phyloP scores from a whole-genome alignment of 2,113 vertebrate species.

The Craseonycteris thonglongyai region DNA sequence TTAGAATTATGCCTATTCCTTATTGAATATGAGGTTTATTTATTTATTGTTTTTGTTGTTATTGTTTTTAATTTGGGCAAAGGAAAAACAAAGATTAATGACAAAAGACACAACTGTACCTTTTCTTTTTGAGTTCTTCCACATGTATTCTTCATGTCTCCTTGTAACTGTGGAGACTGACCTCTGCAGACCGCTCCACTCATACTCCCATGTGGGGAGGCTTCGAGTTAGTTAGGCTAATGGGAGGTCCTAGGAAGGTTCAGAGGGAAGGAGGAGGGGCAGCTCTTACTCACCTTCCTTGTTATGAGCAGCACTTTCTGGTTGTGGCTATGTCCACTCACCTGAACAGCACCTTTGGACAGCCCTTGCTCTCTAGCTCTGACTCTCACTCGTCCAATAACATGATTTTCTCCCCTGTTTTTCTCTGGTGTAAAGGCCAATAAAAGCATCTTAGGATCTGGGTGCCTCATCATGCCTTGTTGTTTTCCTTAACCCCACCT shows the following conservation, averaged over 20 bases:
- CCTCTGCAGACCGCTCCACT: background rate
- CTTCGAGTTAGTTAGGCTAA: background rate
- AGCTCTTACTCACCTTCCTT: background rate
- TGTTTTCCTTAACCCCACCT: background rate
- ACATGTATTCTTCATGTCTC: background rate
- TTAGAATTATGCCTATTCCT: background rate
- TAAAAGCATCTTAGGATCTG: background rate
- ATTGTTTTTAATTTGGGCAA: background rate
- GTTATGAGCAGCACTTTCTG: background rate
- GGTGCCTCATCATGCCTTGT: background rate
- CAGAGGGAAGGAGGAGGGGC: background rate
- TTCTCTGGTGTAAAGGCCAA: background rate
- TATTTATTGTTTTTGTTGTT: too few species aligned
- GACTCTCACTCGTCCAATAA: background rate
- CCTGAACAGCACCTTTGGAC: rapidly evolving
- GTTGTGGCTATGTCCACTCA: background rate
- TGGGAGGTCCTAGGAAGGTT: background rate
- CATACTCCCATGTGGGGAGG: background rate
- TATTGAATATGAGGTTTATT: background rate
- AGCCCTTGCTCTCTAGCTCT: background rate
- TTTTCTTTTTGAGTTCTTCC: background rate
- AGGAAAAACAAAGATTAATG: background rate
- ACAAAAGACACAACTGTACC: background rate
- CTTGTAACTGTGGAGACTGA: background rate
- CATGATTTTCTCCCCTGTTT: background rate